Base-by-base conservation (phyloP, 2,797 vertebrate genomes). In the Antennarius maculatus region DNA sequence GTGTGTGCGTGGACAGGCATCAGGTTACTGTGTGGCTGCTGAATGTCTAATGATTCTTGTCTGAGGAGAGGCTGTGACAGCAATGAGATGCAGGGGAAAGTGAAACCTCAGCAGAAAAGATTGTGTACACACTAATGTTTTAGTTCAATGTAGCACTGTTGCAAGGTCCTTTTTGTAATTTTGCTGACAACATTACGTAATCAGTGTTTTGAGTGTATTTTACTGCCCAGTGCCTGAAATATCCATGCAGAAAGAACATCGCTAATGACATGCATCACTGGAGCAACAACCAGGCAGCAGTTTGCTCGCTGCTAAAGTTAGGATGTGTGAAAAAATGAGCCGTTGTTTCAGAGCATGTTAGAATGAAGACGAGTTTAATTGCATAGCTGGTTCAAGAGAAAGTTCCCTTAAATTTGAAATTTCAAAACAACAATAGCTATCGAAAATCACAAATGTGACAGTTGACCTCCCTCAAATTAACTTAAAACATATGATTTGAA, bases 21-120 rank as follows among this genome's bases (percentile, higher is more conserved):
- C 85, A 39, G 73, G 86, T 91, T 91, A 88, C 90, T 4, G 71
- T 2, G 67, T 76, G 87, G 88, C 86, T 91, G 88, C 86, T 87
- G 90, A 88, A 89, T 90, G 89, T 89, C 89, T 91, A 84, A 90
- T 66, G 63, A 88, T 86, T 79, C 81, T 79, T 81, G 80, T 80
- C 79, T 79, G 70, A 86, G 82, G 82, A 84, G 82, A 54, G 79
- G 80, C 71, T 74, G 79, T 82, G 86, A 90, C 87, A 88, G 87
- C 85, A 89, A 76, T 86, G 86, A 80, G 83, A 91, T 86, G 83
- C 84, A 88, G 82, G 72, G 69, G 73, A 81, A 86, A 88, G 73
- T 76, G 73, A 83, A 86, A 88, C 78, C 77, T 86, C 84, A 86
- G 85, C 82, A 83, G 73, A 81, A 83, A 79, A 60, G 51, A 74